Percentiles rank a stretch among this genome's conserved stretches.
These are phyloP conservation scores for Pyrocoelia pectoralis DNA, from an alignment of 2,888 invertebrate species.

Conservation along the genomic window DNA sequence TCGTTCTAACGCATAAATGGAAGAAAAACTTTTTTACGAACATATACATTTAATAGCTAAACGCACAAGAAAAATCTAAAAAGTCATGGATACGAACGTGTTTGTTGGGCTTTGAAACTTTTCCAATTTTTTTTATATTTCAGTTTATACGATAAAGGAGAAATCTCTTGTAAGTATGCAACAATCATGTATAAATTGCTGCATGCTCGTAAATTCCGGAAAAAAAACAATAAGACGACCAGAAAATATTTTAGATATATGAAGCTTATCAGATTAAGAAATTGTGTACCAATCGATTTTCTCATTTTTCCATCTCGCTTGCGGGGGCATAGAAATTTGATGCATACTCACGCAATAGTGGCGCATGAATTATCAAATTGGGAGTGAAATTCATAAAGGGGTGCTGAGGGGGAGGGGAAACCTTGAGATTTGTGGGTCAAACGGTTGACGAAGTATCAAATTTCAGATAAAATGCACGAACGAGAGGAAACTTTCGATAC, in stretches of 20 bases:
- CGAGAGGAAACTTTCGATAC: conserved; percentile 26
- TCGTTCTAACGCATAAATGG: background rate
- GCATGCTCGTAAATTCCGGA: conserved; percentile 10
- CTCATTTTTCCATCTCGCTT: background rate
- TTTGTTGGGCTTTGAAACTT: background rate
- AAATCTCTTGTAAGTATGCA: conserved; percentile 11
- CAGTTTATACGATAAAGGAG: conserved; percentile 9
- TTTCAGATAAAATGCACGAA: conserved; percentile 29
- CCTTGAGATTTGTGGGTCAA: conserved; percentile 29
- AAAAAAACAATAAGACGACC: conserved; percentile 8
- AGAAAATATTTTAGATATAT: conserved; percentile 7
- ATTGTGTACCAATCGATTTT: conserved; percentile 9
- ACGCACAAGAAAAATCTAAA: conserved; percentile 1
- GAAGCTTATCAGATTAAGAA: conserved; percentile 12
- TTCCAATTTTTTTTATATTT: conserved; percentile 2
- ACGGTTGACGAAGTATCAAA: conserved; percentile 29
- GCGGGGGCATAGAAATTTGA: background rate
- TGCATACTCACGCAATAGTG: conserved; percentile 32
- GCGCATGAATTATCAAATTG: conserved; percentile 36
- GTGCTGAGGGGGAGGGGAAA: conserved; percentile 4
- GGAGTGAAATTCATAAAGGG: conserved; percentile 13
- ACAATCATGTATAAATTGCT: conserved; percentile 13
- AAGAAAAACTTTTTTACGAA: conserved; percentile 7
- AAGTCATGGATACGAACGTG: background rate
- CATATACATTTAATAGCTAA: background rate